Evolutionary conservation across 2,113 vertebrate genomes (phyloP), one percentile per base, ranked within the genome.

Genomic region (Ceyx cyanopectus): DNA sequence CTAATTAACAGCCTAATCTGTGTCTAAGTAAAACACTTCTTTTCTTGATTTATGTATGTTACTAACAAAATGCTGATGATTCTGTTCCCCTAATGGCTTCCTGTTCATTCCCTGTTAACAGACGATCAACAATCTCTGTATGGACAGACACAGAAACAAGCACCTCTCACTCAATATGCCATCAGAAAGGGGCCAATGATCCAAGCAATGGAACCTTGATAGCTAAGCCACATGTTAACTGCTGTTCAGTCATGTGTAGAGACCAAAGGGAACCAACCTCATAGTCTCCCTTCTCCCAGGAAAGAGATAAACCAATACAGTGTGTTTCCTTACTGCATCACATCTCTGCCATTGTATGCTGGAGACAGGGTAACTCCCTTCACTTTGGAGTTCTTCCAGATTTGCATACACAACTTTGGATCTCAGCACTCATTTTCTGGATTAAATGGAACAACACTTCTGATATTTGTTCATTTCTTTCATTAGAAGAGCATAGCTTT

Each of bases 401-500:
- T 91, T 63, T 89, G 29, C n/a, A 73, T 63, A 85, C 73, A 86
- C 21, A 70, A 4, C 40, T 91, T 63, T 84, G 50, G 23, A 67
- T 81, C 37, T 87, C 63, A 80, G 45, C 7, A 3, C 26, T 77
- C 48, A 54, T 95, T 94, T 92, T 96, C 70, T 94, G 90, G 65
- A 82, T 91, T 95, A 93, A 94, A 95, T 56, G 41, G 82, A 96
- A 82, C 27, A 93, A 67, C 22, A 18, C 9, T 90, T 80, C 53
- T 81, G 66, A 70, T 79, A 92, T 82, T 87, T 6, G 1, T 78
- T 90, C 0, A 0, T 79, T 94, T 79, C 70, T 91, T 88, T 90
- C 87, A 75, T 85, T 94, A 85, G 84, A 88, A 92, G 76, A 92
- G 73, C 87, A 95, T 90, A 94, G 45, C 79, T 96, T 95, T 96